Conservation (phyloP, 2,797 vertebrate species). For the Sphenodon punctatus region DNA sequence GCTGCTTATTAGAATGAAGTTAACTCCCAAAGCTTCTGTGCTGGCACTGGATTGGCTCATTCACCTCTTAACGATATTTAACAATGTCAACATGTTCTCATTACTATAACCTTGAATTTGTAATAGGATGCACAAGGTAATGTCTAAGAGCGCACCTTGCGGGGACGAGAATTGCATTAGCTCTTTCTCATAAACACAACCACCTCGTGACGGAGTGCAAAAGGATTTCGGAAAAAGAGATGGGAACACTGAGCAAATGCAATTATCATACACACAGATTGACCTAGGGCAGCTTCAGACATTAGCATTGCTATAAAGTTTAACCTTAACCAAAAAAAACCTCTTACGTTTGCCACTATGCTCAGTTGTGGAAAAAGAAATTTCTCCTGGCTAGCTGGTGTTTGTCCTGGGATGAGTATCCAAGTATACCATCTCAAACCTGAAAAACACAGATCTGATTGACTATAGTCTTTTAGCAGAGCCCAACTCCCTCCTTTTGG, state of each 20-base stretch:
- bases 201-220: not conserved
- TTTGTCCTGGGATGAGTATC: too few species aligned
- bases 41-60: conserved; percentile 11
- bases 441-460: not conserved
- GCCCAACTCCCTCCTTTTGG: not conserved
- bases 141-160: conserved; percentile 3
- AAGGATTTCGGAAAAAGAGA: not conserved
- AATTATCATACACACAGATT: not conserved
- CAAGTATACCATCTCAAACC: too few species aligned
- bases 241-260: not conserved
- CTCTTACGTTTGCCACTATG: not conserved
- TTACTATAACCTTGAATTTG: conserved; percentile 64
- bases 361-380: not conserved
- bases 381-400: not conserved
- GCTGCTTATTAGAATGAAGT: conserved; percentile 52
- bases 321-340: not conserved
- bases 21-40: conserved; percentile 37
- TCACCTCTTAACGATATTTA: conserved; percentile 48
- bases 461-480: not conserved
- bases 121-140: conserved; percentile 48
- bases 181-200: not conserved
- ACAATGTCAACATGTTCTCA: conserved; percentile 48
- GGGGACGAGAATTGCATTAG: not conserved
- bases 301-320: not conserved
- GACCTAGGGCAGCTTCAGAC: not conserved